Evolutionary conservation across 2,888 invertebrate genomes (phyloP).

Genomic region (Tenthredo livida): DNA sequence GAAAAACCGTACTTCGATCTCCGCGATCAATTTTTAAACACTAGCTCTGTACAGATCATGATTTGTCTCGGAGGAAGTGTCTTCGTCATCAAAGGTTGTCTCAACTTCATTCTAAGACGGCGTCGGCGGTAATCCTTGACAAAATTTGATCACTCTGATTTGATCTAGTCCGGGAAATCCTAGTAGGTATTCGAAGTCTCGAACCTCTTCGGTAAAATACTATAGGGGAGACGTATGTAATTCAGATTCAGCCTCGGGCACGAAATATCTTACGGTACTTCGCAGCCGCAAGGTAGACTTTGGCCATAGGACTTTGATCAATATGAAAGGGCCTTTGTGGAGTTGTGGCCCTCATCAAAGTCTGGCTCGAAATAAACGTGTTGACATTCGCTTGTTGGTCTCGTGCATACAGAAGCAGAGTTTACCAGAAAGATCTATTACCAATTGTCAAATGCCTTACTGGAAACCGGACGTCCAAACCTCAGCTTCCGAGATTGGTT

Average conservation of each 20-base stretch:
- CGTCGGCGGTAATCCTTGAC: background rate
- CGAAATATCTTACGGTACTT: background rate
- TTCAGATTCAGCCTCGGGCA: background rate
- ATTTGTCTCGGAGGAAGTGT: background rate
- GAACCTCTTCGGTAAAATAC: background rate
- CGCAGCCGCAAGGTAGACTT: background rate
- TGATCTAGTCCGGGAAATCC: background rate
- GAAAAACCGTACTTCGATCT: background rate
- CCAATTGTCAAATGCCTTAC: background rate
- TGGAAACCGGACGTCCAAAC: background rate
- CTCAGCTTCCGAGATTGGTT: background rate
- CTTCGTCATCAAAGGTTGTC: background rate
- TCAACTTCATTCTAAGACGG: background rate
- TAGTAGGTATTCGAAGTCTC: background rate
- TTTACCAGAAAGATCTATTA: constrained; percentile 33
- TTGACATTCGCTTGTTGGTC: constrained; percentile 38
- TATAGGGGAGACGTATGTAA: background rate
- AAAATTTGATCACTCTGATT: constrained; percentile 3
- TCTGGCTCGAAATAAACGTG: background rate
- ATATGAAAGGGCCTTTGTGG: constrained; percentile 28
- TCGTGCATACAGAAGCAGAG: background rate
- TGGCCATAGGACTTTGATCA: constrained; percentile 9
- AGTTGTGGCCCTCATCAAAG: constrained; percentile 28
- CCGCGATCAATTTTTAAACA: background rate
- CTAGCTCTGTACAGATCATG: background rate